These are phyloP conservation scores for Neodiprion fabricii DNA, from an alignment of 1,140 invertebrate genomes.

Conservation along the genomic window DNA sequence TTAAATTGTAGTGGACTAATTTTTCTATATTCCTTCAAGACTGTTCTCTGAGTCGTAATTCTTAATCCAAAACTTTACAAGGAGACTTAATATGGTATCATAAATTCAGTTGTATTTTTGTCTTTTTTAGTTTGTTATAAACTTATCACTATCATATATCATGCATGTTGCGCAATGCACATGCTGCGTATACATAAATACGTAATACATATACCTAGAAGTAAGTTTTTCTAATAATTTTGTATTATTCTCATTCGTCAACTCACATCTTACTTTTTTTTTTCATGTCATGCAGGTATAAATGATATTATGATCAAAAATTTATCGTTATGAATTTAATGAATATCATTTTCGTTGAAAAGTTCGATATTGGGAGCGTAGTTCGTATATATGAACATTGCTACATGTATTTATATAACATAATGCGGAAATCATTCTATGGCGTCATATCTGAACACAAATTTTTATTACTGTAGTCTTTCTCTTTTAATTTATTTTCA, in stretches of 20 bases:
- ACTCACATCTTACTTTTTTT: no score
- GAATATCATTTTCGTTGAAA: constrained; percentile 28
- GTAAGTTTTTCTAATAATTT: no score
- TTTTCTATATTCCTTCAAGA: no score
- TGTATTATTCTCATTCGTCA: no score
- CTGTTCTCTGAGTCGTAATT: no score
- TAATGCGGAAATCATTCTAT: no score
- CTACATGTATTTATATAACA: not conserved
- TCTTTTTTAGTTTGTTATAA: not conserved
- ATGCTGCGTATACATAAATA: not conserved
- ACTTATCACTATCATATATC: not conserved
- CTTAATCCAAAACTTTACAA: no score
- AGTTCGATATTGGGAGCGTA: constrained; percentile 8
- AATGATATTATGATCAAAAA: no score
- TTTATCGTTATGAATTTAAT: not conserved
- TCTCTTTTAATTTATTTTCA: constrained; percentile 24
- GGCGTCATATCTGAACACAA: no score
- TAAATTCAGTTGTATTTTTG: not conserved
- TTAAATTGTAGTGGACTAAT: no score
- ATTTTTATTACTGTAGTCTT: constrained; percentile 21
- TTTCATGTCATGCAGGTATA: no score
- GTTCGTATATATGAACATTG: constrained; percentile 22
- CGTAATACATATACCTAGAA: no score
- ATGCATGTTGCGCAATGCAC: constrained; percentile 4
- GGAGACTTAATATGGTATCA: not conserved